These are phyloP conservation scores for Oikopleura vanhoeffeni DNA, from an alignment of 23 tunicate genomes.

Conservation along the genomic window DNA sequence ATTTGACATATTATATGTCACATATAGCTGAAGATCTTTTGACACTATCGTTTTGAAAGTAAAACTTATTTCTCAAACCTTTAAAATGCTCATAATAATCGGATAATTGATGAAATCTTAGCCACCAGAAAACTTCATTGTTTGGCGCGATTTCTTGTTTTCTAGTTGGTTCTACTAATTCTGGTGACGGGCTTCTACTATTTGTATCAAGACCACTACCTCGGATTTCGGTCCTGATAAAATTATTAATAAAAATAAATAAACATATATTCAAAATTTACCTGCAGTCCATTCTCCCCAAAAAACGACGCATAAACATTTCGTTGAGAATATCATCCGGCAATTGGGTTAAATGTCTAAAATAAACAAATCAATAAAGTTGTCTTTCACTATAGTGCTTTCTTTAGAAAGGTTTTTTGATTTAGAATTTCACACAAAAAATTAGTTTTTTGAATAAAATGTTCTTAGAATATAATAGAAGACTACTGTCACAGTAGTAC, in stretches of 20 bases:
- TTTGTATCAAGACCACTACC: not conserved
- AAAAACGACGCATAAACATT: slow-evolving; percentile 5
- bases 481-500: no score
- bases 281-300: slow-evolving; percentile 14
- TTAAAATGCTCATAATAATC: not conserved
- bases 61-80: no score
- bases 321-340: not conserved
- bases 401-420: no score
- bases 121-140: slow-evolving; percentile 6
- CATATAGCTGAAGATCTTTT: no score
- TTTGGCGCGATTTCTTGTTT: not conserved
- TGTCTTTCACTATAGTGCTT: no score
- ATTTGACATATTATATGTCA: no score
- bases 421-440: no score
- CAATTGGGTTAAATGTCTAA: not conserved
- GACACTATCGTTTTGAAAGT: no score
- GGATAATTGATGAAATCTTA: not conserved
- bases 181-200: not conserved
- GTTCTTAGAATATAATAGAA: no score
- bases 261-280: not conserved
- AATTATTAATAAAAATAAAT: not conserved
- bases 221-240: not conserved
- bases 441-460: no score
- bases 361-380: not conserved
- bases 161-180: not conserved